These are phyloP conservation scores for Ephestia elutella DNA, from an alignment of 1,140 invertebrate species.

Conservation along the genomic window DNA sequence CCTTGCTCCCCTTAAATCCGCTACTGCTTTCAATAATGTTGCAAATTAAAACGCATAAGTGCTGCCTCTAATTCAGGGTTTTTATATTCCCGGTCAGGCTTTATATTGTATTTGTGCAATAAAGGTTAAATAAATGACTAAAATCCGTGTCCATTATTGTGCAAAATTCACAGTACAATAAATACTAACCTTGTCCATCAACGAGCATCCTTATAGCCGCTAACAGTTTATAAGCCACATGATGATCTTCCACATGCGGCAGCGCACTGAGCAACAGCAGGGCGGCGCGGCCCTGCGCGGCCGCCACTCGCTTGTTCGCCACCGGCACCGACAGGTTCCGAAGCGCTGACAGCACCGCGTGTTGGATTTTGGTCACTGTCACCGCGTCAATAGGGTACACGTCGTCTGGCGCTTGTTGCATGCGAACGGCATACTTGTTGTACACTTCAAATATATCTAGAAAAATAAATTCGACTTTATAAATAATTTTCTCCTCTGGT, in stretches of 20 bases:
- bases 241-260: constrained; percentile 82
- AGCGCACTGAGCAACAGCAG: constrained; percentile 79
- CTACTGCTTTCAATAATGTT: too few relatives aligned
- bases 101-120: too few relatives aligned
- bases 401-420: constrained; percentile 21
- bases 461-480: neutral
- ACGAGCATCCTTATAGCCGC: constrained; percentile 88
- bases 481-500: too few relatives aligned
- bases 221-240: constrained; percentile 90
- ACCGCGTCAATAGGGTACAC: constrained; percentile 27
- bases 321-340: constrained; percentile 88
- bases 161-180: too few relatives aligned
- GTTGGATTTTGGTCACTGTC: constrained; percentile 78
- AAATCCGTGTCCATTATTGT: neutral
- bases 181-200: constrained; percentile 44
- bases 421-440: constrained; percentile 28
- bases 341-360: constrained; percentile 87
- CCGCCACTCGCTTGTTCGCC: constrained; percentile 83
- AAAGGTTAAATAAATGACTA: too few relatives aligned
- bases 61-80: too few relatives aligned
- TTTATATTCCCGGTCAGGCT: too few relatives aligned
- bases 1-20: too few relatives aligned
- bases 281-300: constrained; percentile 77
- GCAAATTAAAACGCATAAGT: too few relatives aligned
- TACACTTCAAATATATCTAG: constrained; percentile 54